Percentiles rank a stretch among this genome's conserved stretches.
Conservation (phyloP, 1,140 invertebrate genomes). For the Neelides sp. region DNA sequence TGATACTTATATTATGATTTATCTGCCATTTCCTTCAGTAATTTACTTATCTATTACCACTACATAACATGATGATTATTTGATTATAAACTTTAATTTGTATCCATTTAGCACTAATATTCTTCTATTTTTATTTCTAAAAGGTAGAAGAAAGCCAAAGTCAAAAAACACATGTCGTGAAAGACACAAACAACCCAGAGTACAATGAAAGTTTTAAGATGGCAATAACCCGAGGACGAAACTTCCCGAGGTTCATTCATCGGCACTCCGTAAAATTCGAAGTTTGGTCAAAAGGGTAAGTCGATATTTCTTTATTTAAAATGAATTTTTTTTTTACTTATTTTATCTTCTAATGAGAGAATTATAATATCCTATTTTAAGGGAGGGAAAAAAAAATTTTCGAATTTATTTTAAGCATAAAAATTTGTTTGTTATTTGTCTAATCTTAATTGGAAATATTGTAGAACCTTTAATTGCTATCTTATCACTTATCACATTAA, state of each 20-base stretch:
- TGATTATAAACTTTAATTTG: constrained; percentile 2
- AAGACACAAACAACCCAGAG: constrained; percentile 75
- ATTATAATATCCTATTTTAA: too few species aligned
- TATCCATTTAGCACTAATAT: constrained; percentile 1
- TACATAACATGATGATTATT: not conserved
- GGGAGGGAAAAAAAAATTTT: too few species aligned
- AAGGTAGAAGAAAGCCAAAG: constrained; percentile 59
- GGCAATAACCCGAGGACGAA: constrained; percentile 63
- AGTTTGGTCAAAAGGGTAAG: constrained; percentile 84
- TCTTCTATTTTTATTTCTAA: constrained; percentile 26
- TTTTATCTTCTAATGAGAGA: too few species aligned
- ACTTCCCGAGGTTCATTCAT: constrained; percentile 73
- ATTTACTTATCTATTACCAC: constrained; percentile 34
- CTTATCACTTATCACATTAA: too few species aligned
- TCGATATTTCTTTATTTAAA: too few species aligned
- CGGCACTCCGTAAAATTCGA: constrained; percentile 77
- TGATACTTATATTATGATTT: constrained; percentile 86
- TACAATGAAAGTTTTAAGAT: constrained; percentile 68
- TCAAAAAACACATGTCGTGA: constrained; percentile 62
- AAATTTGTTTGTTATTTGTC: too few species aligned
- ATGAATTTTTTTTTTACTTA: too few species aligned
- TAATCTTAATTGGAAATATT: too few species aligned
- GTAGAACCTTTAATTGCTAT: too few species aligned
- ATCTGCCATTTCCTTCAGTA: constrained; percentile 81
- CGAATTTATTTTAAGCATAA: too few species aligned